A percentile compares a stretch with the other conserved stretches of the same genome.
Evolutionary conservation across 2,797 vertebrate species (phyloP).

Genomic region (Vireo griseus): DNA sequence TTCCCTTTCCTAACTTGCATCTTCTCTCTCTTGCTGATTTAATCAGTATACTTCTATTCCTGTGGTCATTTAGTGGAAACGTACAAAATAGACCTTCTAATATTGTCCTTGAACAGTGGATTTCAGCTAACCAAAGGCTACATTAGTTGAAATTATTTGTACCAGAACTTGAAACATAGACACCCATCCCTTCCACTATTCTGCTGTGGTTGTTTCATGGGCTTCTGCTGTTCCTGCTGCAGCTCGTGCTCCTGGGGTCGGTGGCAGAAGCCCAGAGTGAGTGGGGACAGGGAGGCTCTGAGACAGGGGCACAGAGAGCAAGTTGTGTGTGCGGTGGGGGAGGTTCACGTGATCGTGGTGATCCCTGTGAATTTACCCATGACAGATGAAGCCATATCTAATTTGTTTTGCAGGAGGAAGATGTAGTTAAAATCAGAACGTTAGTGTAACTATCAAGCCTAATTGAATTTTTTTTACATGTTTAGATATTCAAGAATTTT

Average conservation of each 20-base stretch:
- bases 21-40: neutral
- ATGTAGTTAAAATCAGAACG: neutral
- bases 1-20: neutral
- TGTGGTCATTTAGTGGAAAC: neutral
- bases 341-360: neutral
- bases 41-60: neutral
- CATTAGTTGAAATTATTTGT: neutral
- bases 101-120: neutral
- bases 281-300: accelerated
- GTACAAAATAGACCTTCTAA: neutral
- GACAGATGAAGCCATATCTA: neutral
- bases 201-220: neutral
- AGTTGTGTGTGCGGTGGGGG: neutral
- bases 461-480: neutral
- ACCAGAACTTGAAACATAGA: neutral
- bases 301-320: accelerated
- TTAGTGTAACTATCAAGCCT: neutral
- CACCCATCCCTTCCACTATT: neutral
- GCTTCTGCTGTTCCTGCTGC: neutral
- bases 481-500: constrained; percentile 98
- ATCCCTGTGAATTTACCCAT: accelerated
- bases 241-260: accelerated
- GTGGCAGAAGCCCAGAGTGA: neutral
- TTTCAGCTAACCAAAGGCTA: neutral
- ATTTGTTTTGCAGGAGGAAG: neutral